Evolutionary conservation across 1,140 invertebrate genomes (phyloP).

Genomic region (Pemphigus obesinymphae): DNA sequence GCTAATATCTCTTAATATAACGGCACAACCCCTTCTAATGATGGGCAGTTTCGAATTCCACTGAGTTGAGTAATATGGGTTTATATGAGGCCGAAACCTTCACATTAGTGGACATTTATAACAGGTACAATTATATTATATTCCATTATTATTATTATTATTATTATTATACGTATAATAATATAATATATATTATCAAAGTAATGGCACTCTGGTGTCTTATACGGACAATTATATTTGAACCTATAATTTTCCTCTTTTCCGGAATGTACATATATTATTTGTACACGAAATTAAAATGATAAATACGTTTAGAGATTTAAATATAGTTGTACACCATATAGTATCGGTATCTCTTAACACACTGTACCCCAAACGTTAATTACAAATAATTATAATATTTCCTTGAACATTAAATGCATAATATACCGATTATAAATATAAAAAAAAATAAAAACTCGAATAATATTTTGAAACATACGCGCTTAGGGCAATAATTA

Average conservation of each 20-base stretch:
- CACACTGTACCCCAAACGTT: too few relatives aligned
- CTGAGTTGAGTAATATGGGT: conserved; percentile 16
- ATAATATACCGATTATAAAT: too few relatives aligned
- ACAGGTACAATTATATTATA: conserved; percentile 10
- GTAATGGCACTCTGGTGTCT: neutral
- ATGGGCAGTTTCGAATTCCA: conserved; percentile 33
- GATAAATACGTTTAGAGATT: neutral
- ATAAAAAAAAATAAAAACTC: too few relatives aligned
- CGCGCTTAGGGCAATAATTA: too few relatives aligned
- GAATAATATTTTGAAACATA: too few relatives aligned
- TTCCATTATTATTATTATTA: neutral
- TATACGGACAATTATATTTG: neutral
- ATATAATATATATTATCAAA: neutral
- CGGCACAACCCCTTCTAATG: conserved; percentile 20
- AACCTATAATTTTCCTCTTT: neutral
- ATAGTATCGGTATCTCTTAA: too few relatives aligned
- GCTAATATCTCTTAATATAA: conserved; percentile 11
- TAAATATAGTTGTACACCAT: neutral
- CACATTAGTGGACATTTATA: conserved; percentile 36
- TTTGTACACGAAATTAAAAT: neutral
- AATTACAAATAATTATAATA: too few relatives aligned
- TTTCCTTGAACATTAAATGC: too few relatives aligned
- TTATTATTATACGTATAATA: neutral
- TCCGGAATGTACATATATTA: neutral
- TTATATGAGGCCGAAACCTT: neutral